phyloP scores from a whole-genome alignment of 2,797 vertebrate species.

The Tinamus major region DNA sequence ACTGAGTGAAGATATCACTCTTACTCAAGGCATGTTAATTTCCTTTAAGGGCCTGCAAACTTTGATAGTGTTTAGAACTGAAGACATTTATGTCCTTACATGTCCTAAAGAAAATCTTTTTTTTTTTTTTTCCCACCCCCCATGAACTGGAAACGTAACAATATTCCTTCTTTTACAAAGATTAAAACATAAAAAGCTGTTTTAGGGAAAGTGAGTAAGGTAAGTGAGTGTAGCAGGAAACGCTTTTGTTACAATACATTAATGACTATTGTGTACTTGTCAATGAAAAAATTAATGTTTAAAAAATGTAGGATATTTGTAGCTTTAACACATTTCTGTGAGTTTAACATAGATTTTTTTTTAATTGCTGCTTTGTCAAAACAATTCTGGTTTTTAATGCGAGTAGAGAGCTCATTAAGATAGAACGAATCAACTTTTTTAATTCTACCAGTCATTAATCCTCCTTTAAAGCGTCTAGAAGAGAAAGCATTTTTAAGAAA shows the following conservation, averaged over 20 bases:
- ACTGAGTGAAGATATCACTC: not conserved
- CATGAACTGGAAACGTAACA: not conserved
- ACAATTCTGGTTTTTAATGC: not conserved
- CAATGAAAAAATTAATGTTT: not conserved
- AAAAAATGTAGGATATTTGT: conserved; percentile 2
- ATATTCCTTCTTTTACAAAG: not conserved
- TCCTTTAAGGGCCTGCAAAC: not conserved
- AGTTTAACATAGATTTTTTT: not conserved
- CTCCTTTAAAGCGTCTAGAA: not conserved
- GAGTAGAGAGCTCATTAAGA: not conserved
- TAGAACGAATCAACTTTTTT: not conserved
- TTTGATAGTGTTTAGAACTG: not conserved
- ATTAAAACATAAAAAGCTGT: not conserved
- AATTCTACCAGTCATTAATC: not conserved
- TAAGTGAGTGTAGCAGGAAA: not conserved
- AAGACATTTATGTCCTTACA: not conserved
- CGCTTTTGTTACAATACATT: not conserved
- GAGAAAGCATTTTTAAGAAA: not conserved
- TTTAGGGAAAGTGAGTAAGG: not conserved
- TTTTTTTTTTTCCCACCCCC: not conserved
- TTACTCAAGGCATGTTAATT: not conserved
- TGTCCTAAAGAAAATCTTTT: not conserved
- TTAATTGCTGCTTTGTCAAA: not conserved
- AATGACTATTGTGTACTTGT: not conserved
- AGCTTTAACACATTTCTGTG: not conserved